Conservation (phyloP, 2,888 invertebrate genomes). For the Heliothis peltigera region DNA sequence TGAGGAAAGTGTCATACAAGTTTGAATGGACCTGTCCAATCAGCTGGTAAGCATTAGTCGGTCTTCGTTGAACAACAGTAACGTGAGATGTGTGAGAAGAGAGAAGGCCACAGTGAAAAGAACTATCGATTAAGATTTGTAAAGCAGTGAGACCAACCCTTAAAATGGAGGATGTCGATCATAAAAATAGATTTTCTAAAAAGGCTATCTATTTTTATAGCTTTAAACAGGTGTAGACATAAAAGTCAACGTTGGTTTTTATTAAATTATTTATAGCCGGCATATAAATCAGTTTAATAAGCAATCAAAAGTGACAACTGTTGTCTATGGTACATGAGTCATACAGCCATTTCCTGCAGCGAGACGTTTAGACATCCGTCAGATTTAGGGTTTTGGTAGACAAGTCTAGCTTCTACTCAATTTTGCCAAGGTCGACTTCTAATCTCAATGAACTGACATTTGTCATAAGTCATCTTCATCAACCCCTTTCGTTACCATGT, state of each 20-base stretch:
- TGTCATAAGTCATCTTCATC: no score
- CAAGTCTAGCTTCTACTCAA: background rate
- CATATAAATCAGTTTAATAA: constrained; percentile 15
- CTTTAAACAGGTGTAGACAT: constrained; percentile 44
- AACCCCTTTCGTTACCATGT: no score
- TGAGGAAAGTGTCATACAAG: no score
- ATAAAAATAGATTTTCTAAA: constrained; percentile 30
- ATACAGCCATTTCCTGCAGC: constrained; percentile 23
- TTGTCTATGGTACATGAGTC: constrained; percentile 19
- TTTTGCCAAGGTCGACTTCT: no score
- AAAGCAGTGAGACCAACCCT: constrained; percentile 6
- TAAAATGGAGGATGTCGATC: constrained; percentile 18
- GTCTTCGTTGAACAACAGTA: no score
- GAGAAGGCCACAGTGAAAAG: no score
- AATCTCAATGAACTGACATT: no score
- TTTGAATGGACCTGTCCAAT: no score
- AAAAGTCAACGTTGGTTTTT: constrained; percentile 18
- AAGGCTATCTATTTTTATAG: constrained; percentile 40
- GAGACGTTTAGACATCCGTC: constrained; percentile 1
- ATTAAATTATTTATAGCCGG: constrained; percentile 23
- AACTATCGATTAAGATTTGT: no score
- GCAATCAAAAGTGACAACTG: constrained; percentile 18
- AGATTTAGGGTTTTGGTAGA: background rate
- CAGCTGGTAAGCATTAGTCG: no score
- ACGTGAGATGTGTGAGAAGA: no score